Base-by-base conservation (phyloP, 2,888 invertebrate species). In the Euproctis similis region DNA sequence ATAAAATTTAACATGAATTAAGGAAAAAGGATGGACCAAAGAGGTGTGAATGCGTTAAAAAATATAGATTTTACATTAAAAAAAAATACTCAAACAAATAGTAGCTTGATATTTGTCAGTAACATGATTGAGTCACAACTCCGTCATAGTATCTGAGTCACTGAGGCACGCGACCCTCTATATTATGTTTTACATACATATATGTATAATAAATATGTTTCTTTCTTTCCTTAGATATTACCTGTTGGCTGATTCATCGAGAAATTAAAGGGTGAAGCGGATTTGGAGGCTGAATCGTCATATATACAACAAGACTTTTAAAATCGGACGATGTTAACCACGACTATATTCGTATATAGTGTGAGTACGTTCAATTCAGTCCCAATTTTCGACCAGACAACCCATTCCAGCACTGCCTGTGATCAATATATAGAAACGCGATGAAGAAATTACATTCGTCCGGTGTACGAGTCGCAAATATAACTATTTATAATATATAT, bases 331-430 rank as follows among this genome's bases (percentile, higher is more conserved):
- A n/a, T n/a, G n/a, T n/a, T n/a, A n/a, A n/a, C n/a, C n/a, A n/a
- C 27, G 27, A 38, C 37, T 35, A 25, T 39, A 28, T 39, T 34
- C 22, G 19, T 26, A 32, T 27, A 24, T 5, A 5, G 21, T 21
- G 21, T 21, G 20, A 25, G 28, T 21, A 7, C 17, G 17, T 8
- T 23, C 17, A 23, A 14, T 25, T 16, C 22, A 28, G 37, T 28
- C 36, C 46, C 49, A 26, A n/a, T n/a, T 39, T 53, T 50, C 52
- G 45, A 53, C 51, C 56, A 56, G 52, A 53, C 49, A 44, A 53
- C 53, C 65, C 73, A 72, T 75, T 74, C 74, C 76, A 68, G 49
- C 64, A 73, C 71, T 71, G 76, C 74, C 75, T 73, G 76, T 74
- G 75, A 78, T 74, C 68, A 61, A 68, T 75, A 46, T 46, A n/a